phyloP scores from a whole-genome alignment of 2,888 invertebrate species.

The Operophtera brumata region DNA sequence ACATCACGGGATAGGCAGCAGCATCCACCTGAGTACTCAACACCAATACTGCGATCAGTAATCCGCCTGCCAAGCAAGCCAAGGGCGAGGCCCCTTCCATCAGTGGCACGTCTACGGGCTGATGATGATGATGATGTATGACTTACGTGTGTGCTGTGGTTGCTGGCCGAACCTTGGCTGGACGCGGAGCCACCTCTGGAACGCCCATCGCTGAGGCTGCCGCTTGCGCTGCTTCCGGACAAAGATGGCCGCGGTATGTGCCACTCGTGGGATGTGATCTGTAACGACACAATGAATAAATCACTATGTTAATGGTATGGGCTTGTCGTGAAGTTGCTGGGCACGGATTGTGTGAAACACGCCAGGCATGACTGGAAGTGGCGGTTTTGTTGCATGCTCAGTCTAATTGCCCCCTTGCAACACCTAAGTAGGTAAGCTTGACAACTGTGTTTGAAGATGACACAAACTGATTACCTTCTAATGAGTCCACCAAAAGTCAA shows the following conservation, averaged over 20 bases:
- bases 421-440: too few relatives aligned
- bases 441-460: too few relatives aligned
- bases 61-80: too few relatives aligned
- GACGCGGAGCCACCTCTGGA: constrained; percentile 83
- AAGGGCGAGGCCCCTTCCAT: too few relatives aligned
- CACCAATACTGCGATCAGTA: too few relatives aligned
- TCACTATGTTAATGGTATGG: constrained; percentile 4
- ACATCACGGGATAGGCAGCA: too few relatives aligned
- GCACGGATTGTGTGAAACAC: not conserved
- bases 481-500: too few relatives aligned
- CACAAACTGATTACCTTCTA: too few relatives aligned
- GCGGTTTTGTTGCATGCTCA: not conserved
- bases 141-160: constrained; percentile 89
- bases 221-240: constrained; percentile 68
- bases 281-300: constrained; percentile 39
- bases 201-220: constrained; percentile 64
- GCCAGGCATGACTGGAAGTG: not conserved
- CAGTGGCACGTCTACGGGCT: too few relatives aligned
- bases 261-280: constrained; percentile 81
- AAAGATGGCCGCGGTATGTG: constrained; percentile 92
- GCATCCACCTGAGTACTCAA: too few relatives aligned
- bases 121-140: too few relatives aligned
- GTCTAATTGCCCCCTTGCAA: too few relatives aligned
- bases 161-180: constrained; percentile 82
- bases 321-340: not conserved